Base-by-base conservation (phyloP, 2,113 vertebrate genomes). In the Ciconia maguari region DNA sequence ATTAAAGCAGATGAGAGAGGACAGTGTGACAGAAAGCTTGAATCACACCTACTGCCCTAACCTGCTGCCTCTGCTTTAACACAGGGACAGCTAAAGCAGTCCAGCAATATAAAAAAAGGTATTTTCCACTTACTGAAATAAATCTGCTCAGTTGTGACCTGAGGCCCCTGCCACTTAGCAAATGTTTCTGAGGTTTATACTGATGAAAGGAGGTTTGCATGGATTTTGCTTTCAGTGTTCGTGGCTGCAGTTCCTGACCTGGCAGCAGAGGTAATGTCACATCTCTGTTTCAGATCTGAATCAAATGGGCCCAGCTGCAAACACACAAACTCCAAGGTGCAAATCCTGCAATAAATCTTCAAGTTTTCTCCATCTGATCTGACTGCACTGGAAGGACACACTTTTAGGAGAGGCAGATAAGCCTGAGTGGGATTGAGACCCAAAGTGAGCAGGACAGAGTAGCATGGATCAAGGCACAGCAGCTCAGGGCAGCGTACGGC, bases 341-440 rank as follows among this genome's bases (percentile, higher is more conserved):
- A 11, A 30, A 21, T 22, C 24, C 29, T 26, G n/a, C 17, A 18
- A 9, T 25, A 41, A 22, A 30, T 15, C 8, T 30, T 21, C 4
- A 9, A 2, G 20, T 19, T 61, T 61, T 20, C 42, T 21, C 25
- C 3, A 0, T 14, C 13, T 20, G 24, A 11, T n/a, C 24, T 9
- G 15, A 6, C 16, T 13, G 41, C 7, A 1, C 29, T 5, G 16
- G n/a, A 57, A 64, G 26, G 5, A 7, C 4, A 2, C 2, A 1
- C 11, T 30, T 30, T 13, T 6, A 30, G 15, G 49, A 41, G n/a
- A n/a, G 29, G 54, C 54, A 24, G 24, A 9, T 20, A 17, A 41
- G 14, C 20, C n/a, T 7, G 0, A 9, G 18, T 2, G 8, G 17
- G 46, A 22, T 4, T 10, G 4, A 61, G 62, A 69, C 8, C 29